These are phyloP conservation scores for Cyclina sinensis DNA, from an alignment of 1,140 invertebrate genomes.

Conservation along the genomic window DNA sequence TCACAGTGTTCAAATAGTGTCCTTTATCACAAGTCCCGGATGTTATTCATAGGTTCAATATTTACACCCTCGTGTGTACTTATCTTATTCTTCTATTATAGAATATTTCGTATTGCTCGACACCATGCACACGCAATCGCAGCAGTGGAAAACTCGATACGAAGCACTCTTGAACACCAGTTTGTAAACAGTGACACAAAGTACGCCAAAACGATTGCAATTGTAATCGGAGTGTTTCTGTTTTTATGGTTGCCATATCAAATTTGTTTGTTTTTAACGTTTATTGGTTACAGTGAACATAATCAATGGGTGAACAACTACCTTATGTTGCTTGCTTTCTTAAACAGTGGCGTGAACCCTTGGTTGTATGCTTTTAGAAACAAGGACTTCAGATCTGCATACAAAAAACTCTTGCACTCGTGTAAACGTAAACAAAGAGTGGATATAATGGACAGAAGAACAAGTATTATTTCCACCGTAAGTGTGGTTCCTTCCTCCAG, in stretches of 20 bases:
- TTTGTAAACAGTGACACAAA: conserved; percentile 83
- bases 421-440: neutral
- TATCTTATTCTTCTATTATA: conserved; percentile 90
- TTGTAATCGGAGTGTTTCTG: conserved; percentile 90
- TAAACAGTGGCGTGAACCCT: conserved; percentile 90
- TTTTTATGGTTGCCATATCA: conserved; percentile 90
- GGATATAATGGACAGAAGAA: conserved; percentile 1
- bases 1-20: conserved; percentile 85
- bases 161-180: conserved; percentile 77
- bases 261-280: conserved; percentile 88
- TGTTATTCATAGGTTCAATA: conserved; percentile 76
- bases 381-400: conserved; percentile 89
- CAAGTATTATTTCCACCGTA: conserved; percentile 49
- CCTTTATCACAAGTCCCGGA: conserved; percentile 72
- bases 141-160: conserved; percentile 89
- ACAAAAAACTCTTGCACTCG: conserved; percentile 86
- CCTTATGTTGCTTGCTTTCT: conserved; percentile 88
- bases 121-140: conserved; percentile 90
- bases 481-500: neutral
- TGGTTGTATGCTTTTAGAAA: conserved; percentile 91
- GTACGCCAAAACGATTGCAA: conserved; percentile 90
- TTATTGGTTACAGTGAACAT: conserved; percentile 87
- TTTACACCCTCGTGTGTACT: conserved; percentile 84
- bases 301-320: conserved; percentile 88
- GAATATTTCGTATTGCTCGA: conserved; percentile 90